These are phyloP conservation scores for Calameuta filiformis DNA, from an alignment of 2,888 invertebrate genomes.

Conservation along the genomic window DNA sequence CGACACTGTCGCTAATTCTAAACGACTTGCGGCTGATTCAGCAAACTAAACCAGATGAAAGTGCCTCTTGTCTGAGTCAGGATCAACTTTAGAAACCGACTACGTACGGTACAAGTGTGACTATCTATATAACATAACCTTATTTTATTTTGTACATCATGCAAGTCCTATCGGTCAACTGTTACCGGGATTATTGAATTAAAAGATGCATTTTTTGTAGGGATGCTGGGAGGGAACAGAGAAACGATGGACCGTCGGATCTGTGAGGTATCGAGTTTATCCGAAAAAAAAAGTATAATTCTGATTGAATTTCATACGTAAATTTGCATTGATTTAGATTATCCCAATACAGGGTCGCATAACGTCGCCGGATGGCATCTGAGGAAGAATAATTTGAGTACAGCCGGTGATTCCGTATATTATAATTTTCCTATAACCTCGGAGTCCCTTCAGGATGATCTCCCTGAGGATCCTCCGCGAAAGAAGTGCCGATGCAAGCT, in stretches of 20 bases:
- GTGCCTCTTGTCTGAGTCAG: background rate
- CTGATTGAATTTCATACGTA: background rate
- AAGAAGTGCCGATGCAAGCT: slow-evolving; percentile 16
- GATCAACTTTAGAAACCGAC: background rate
- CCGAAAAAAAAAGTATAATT: background rate
- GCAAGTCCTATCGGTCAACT: background rate
- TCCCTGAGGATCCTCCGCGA: background rate
- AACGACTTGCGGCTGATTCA: background rate
- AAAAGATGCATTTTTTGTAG: background rate
- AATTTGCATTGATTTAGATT: background rate
- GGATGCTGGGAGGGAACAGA: background rate
- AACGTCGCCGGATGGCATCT: background rate
- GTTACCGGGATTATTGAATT: background rate
- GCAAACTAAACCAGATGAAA: background rate
- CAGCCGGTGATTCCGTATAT: background rate
- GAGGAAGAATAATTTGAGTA: background rate
- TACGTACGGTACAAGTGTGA: background rate
- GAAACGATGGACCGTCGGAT: background rate
- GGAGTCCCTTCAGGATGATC: background rate
- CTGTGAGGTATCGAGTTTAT: background rate
- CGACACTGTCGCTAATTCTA: background rate
- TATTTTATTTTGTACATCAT: background rate
- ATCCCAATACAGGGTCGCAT: background rate
- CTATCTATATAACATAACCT: background rate
- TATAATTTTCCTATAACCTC: background rate